Conservation (phyloP, 2,888 invertebrate genomes). For the Altica lythri region DNA sequence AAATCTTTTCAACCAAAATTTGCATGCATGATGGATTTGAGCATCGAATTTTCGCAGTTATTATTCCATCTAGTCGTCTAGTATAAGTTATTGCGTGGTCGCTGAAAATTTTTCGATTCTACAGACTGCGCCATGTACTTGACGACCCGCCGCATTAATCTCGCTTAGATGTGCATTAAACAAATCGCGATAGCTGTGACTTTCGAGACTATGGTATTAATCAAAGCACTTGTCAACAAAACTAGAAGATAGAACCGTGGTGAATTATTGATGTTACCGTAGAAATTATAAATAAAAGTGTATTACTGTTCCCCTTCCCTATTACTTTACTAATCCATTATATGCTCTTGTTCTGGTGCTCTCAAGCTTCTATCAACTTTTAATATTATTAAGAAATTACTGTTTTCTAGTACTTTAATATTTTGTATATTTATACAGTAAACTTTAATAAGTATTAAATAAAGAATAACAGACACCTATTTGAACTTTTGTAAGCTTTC, state of each 20-base stretch:
- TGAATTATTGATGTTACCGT: not conserved
- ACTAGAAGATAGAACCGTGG: conserved; percentile 10
- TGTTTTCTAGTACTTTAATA: too few relatives aligned
- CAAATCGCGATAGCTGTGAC: conserved; percentile 50
- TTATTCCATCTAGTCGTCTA: conserved; percentile 27
- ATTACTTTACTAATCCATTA: too few relatives aligned
- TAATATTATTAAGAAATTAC: too few relatives aligned
- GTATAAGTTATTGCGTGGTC: conserved; percentile 33
- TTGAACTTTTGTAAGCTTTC: too few relatives aligned
- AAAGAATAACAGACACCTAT: too few relatives aligned
- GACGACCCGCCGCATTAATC: conserved; percentile 51
- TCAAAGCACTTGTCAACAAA: conserved; percentile 28
- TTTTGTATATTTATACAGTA: too few relatives aligned
- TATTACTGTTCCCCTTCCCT: too few relatives aligned
- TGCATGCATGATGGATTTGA: conserved; percentile 33
- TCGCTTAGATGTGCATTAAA: conserved; percentile 55
- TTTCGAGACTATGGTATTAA: conserved; percentile 43
- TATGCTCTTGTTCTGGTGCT: too few relatives aligned
- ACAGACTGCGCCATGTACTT: conserved; percentile 20
- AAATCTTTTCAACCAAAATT: conserved; percentile 26
- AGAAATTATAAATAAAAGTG: too few relatives aligned
- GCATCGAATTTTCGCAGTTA: conserved; percentile 24
- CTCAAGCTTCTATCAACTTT: too few relatives aligned
- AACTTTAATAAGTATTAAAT: too few relatives aligned
- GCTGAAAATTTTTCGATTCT: conserved; percentile 22